Percentiles rank a stretch among this genome's conserved stretches.
Conservation (phyloP, 2,888 invertebrate species). For the Salticus scenicus region DNA sequence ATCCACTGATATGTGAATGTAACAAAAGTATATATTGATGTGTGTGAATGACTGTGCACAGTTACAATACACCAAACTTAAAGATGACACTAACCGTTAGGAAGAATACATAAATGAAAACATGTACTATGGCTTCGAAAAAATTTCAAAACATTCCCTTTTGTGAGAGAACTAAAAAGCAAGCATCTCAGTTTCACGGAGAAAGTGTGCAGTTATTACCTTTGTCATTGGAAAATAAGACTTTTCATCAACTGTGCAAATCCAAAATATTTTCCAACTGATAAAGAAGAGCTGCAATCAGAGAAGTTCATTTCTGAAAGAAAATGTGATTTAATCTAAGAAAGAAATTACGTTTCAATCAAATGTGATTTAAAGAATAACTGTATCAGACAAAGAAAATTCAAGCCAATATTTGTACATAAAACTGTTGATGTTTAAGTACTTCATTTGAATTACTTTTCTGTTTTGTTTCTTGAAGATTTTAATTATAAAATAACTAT, state of each 20-base stretch:
- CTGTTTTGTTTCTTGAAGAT: too few species aligned
- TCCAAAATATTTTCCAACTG: conserved; percentile 52
- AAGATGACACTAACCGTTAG: background rate
- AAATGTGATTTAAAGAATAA: background rate
- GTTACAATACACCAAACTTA: background rate
- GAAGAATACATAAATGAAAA: background rate
- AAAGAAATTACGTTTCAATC: background rate
- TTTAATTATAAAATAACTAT: too few species aligned
- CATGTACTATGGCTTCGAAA: conserved; percentile 2
- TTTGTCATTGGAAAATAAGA: conserved; percentile 62
- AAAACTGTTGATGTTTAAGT: too few species aligned
- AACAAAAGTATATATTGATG: background rate
- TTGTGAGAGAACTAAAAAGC: background rate
- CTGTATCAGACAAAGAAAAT: background rate
- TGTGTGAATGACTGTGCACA: too few species aligned
- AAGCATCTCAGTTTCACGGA: conserved; percentile 22
- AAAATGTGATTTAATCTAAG: conserved; percentile 49
- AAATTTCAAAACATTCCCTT: background rate
- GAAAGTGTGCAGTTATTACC: conserved; percentile 64
- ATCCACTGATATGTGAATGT: background rate
- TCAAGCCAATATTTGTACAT: too few species aligned
- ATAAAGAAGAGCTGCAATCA: conserved; percentile 42
- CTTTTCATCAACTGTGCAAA: conserved; percentile 57
- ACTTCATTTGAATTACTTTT: too few species aligned
- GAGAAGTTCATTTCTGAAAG: conserved; percentile 64